phyloP scores from a whole-genome alignment of 1,140 invertebrate species.

The Spodoptera litura region DNA sequence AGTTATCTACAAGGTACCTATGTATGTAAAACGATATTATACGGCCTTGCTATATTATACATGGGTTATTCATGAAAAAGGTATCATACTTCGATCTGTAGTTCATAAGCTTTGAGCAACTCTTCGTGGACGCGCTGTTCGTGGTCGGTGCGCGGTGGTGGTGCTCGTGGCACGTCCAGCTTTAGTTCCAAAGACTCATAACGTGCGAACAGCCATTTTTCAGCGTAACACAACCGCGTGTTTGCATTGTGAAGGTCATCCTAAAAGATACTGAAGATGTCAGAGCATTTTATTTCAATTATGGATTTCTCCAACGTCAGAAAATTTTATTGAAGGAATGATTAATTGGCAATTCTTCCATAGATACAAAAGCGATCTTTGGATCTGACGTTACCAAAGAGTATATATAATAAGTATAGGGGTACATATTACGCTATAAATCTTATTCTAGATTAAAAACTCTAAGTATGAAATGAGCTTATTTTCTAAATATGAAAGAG shows the following conservation, averaged over 20 bases:
- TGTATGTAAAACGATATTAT: too few relatives aligned
- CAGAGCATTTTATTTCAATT: not conserved
- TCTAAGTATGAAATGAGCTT: too few relatives aligned
- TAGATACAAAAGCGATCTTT: too few relatives aligned
- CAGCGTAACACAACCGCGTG: constrained; percentile 68
- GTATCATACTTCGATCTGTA: constrained; percentile 62
- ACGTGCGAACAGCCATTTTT: constrained; percentile 71
- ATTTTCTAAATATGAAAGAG: too few relatives aligned
- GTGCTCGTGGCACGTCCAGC: constrained; percentile 47
- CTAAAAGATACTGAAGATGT: constrained; percentile 53
- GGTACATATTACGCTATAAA: too few relatives aligned
- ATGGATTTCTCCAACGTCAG: not conserved
- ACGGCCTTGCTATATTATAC: too few relatives aligned
- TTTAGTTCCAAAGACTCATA: constrained; percentile 66
- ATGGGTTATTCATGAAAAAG: not conserved
- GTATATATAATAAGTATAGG: too few relatives aligned
- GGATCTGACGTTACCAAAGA: too few relatives aligned
- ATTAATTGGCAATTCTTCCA: too few relatives aligned
- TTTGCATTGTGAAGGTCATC: constrained; percentile 67
- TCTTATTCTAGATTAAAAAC: too few relatives aligned
- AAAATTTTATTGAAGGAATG: not conserved
- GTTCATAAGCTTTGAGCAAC: constrained; percentile 66
- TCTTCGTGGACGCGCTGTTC: constrained; percentile 73
- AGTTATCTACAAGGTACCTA: too few relatives aligned
- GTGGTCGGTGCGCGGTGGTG: constrained; percentile 56